Conservation (phyloP, 2,113 vertebrate genomes). For the Notothenia rossii region DNA sequence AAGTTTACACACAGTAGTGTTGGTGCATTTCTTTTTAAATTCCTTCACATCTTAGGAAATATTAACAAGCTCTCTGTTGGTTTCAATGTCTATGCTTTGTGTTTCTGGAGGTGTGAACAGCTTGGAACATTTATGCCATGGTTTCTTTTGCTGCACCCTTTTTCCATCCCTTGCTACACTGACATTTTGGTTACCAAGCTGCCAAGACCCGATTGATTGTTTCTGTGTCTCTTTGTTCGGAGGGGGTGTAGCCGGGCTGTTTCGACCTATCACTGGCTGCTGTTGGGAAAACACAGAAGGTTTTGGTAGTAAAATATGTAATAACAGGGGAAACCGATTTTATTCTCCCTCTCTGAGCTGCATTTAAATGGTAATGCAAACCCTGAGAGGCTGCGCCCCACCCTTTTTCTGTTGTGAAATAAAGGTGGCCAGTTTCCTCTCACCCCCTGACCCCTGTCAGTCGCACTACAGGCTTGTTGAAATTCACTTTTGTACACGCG, state of each 20-base stretch:
- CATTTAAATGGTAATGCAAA: conserved; percentile 15
- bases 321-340: background rate
- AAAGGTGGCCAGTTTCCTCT: conserved; percentile 18
- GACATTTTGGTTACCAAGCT: conserved; percentile 41
- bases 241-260: conserved; percentile 49
- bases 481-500: background rate
- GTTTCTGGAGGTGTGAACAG: background rate
- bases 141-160: background rate
- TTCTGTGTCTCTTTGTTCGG: conserved; percentile 46
- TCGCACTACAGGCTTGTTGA: background rate
- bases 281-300: background rate
- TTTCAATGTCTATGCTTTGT: background rate
- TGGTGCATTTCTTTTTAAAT: background rate
- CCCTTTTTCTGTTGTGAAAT: conserved; percentile 32
- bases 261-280: too few relatives aligned
- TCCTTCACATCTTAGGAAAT: background rate
- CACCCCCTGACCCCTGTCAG: background rate
- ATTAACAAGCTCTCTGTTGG: background rate
- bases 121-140: background rate
- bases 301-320: background rate
- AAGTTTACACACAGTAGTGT: conserved; percentile 73
- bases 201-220: conserved; percentile 47
- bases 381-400: conserved; percentile 30
- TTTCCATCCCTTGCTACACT: conserved; percentile 4
- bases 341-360: background rate